A percentile compares a stretch with the other conserved stretches of the same genome.
These are phyloP conservation scores for Phalacrocorax pelagicus DNA, from an alignment of 2,113 vertebrate genomes.

Conservation along the genomic window DNA sequence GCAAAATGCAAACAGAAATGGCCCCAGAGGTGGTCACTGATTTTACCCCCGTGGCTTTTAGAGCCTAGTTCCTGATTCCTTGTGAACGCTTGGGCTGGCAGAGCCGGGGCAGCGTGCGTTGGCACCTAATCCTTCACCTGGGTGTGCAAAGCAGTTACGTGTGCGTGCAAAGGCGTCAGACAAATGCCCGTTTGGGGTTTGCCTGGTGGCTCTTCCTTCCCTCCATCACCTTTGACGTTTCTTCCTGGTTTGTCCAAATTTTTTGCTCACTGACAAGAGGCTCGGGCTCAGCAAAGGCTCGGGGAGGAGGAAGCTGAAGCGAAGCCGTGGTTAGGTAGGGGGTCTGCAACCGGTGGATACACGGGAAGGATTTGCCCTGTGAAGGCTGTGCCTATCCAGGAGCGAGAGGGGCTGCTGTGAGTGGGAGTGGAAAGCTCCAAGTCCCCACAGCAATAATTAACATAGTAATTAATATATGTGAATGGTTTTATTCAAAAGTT, in stretches of 20 bases:
- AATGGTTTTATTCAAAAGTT: background rate
- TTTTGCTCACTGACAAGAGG: background rate
- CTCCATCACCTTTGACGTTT: fast-evolving
- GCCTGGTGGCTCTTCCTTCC: background rate
- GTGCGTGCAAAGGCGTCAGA: fast-evolving
- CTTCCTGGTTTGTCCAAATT: background rate
- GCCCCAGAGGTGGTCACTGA: background rate
- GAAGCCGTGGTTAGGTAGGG: fast-evolving
- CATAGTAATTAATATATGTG: background rate
- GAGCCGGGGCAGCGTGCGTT: too few species aligned
- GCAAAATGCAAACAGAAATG: background rate
- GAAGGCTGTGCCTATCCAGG: background rate
- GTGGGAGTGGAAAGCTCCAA: background rate
- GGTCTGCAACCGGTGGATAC: background rate
- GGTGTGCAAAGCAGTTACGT: fast-evolving
- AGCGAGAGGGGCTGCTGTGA: background rate
- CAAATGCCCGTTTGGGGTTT: fast-evolving
- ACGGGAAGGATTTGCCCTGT: fast-evolving
- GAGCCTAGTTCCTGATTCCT: background rate
- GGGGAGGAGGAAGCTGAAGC: fast-evolving
- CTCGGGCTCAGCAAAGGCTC: background rate
- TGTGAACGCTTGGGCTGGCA: background rate
- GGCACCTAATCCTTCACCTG: background rate
- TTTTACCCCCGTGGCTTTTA: background rate
- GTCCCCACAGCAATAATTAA: background rate